Evolutionary conservation across 2,113 vertebrate species (phyloP).

Genomic region (Micronycteris hirsuta): DNA sequence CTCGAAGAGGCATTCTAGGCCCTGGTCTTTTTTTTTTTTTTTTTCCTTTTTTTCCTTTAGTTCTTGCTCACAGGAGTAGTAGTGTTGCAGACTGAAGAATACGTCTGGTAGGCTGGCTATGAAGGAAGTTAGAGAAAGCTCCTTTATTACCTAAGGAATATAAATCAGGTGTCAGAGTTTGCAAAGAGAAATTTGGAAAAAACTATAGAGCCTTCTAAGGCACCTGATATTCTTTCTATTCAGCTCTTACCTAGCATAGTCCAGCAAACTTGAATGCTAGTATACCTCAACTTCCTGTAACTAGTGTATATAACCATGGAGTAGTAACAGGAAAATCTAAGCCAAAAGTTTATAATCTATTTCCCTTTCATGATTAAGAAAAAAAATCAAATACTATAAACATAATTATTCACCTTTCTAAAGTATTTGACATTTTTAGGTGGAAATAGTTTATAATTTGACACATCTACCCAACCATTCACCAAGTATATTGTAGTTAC

Average conservation of each 20-base stretch:
- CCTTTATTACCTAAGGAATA: constrained; percentile 73
- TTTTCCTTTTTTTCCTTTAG: constrained; percentile 51
- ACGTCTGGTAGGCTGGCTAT: constrained; percentile 66
- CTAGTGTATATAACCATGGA: neutral
- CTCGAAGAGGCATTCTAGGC: constrained; percentile 60
- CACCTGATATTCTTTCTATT: constrained; percentile 12
- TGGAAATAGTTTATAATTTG: neutral
- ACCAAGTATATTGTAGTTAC: neutral
- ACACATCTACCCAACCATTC: neutral
- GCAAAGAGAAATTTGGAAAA: constrained; percentile 57
- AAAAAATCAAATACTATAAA: neutral
- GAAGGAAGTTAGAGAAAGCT: constrained; percentile 73
- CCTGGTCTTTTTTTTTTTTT: constrained; percentile 5
- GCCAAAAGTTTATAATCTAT: neutral
- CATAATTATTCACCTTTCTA: neutral
- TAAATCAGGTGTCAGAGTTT: constrained; percentile 72
- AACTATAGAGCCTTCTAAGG: constrained; percentile 57
- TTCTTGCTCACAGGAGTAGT: constrained; percentile 46
- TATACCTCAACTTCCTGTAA: neutral
- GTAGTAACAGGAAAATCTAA: neutral
- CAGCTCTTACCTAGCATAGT: neutral
- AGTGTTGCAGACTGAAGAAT: constrained; percentile 11
- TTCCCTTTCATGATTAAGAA: neutral
- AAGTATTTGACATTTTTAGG: neutral
- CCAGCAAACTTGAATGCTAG: neutral